phyloP scores from a whole-genome alignment of 2,888 invertebrate genomes.

The Erynnis tages region DNA sequence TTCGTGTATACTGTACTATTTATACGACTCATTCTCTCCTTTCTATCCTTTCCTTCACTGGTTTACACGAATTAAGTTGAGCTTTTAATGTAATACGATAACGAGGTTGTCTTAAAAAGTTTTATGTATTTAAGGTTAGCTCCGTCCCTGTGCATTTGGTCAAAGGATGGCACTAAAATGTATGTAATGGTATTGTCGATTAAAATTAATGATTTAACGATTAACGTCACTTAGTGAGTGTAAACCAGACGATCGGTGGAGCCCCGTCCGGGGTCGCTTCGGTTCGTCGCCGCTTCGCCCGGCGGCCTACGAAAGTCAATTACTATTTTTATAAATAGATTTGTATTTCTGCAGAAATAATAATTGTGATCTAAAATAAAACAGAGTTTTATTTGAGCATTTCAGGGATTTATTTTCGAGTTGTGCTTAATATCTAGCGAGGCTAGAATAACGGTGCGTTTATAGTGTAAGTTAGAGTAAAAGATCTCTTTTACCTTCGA shows the following conservation, averaged over 20 bases:
- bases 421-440: constrained; percentile 73
- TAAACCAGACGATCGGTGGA: constrained; percentile 12
- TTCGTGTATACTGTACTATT: constrained; percentile 41
- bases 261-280: constrained; percentile 39
- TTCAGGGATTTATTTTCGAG: constrained; percentile 71
- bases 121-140: constrained; percentile 2
- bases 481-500: constrained; percentile 53
- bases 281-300: constrained; percentile 52
- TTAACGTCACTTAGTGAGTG: constrained; percentile 6
- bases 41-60: constrained; percentile 3
- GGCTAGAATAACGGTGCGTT: constrained; percentile 69
- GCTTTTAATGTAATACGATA: not conserved
- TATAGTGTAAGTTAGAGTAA: constrained; percentile 52
- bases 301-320: constrained; percentile 68
- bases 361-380: constrained; percentile 77
- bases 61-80: constrained; percentile 22
- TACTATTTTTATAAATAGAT: constrained; percentile 71
- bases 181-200: not conserved
- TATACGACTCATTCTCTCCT: constrained; percentile 41
- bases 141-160: constrained; percentile 8
- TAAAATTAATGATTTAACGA: not conserved
- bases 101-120: not conserved
- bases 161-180: not conserved
- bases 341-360: constrained; percentile 70
- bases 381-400: constrained; percentile 80